Evolutionary conservation across 2,888 invertebrate genomes (phyloP).

Genomic region (Anthrax anthrax): DNA sequence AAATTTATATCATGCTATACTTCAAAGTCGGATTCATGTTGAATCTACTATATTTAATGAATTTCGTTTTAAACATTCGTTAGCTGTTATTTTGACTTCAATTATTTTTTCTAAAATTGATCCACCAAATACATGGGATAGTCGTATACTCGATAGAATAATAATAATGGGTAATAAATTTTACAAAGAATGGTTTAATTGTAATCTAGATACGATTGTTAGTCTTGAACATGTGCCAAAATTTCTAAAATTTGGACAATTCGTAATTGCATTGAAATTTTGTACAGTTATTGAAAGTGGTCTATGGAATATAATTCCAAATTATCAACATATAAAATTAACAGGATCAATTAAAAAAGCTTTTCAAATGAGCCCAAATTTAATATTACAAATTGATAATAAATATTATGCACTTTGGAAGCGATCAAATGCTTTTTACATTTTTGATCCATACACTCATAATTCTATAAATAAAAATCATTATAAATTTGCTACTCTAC

Average conservation of each 20-base stretch:
- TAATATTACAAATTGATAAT: constrained; percentile 26
- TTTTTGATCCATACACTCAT: constrained; percentile 30
- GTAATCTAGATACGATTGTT: constrained; percentile 16
- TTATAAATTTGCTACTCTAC: constrained; percentile 20
- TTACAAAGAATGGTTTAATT: constrained; percentile 23
- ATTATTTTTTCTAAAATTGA: constrained; percentile 28
- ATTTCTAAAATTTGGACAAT: constrained; percentile 25
- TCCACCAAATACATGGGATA: constrained; percentile 28
- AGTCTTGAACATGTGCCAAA: constrained; percentile 24
- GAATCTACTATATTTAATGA: constrained; percentile 21
- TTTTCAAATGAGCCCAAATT: constrained; percentile 15
- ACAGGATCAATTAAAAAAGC: constrained; percentile 17
- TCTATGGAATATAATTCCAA: constrained; percentile 26
- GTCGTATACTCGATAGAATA: constrained; percentile 22
- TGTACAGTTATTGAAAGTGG: constrained; percentile 8
- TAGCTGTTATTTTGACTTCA: constrained; percentile 23
- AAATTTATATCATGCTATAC: constrained; percentile 23
- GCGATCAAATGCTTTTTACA: constrained; percentile 22
- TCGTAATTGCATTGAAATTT: constrained; percentile 17
- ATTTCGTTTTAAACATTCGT: constrained; percentile 22
- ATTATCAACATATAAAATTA: constrained; percentile 21
- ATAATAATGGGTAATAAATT: constrained; percentile 26
- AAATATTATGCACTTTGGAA: constrained; percentile 29
- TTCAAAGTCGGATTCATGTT: constrained; percentile 23
- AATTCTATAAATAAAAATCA: constrained; percentile 5